Percentiles rank a stretch among this genome's conserved stretches.
These are phyloP conservation scores for Coleophora deauratella DNA, from an alignment of 2,888 invertebrate genomes.

Conservation along the genomic window DNA sequence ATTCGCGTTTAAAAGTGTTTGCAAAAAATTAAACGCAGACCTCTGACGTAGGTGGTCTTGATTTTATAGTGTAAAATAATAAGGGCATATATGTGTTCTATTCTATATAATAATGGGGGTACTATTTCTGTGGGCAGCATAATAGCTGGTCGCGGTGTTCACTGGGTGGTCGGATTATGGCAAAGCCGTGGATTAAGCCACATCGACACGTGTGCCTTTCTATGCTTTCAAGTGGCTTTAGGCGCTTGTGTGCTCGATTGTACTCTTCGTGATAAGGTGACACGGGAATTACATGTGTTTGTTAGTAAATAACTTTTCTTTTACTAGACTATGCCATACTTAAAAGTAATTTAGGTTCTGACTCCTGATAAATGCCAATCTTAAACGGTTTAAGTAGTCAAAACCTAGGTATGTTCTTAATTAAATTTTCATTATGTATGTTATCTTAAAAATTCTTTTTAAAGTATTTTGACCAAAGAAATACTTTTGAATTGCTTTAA, in stretches of 20 bases:
- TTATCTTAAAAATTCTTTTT: too few species aligned
- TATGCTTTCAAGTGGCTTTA: conserved; percentile 54
- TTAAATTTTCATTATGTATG: too few species aligned
- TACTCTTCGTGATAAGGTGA: conserved; percentile 32
- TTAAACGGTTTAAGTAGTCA: too few species aligned
- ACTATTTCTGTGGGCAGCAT: conserved; percentile 55
- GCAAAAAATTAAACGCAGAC: conserved; percentile 30
- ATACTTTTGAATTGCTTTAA: too few species aligned
- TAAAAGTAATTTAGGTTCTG: conserved; percentile 1
- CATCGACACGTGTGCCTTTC: conserved; percentile 66
- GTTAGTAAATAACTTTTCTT: conserved; percentile 14
- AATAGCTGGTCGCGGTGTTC: conserved; percentile 40
- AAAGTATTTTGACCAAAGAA: too few species aligned
- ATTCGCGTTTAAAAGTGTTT: conserved; percentile 46
- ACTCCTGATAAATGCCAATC: too few species aligned
- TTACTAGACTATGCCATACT: neutral
- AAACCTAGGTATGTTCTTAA: too few species aligned
- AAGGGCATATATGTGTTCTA: conserved; percentile 55
- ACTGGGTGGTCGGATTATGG: conserved; percentile 69
- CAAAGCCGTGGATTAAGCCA: conserved; percentile 60
- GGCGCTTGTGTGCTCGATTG: conserved; percentile 47
- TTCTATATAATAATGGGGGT: conserved; percentile 65
- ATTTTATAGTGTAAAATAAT: conserved; percentile 64
- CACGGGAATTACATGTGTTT: conserved; percentile 16
- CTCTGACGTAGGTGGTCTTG: conserved; percentile 59